Evolutionary conservation across 2,797 vertebrate species (phyloP), one percentile per base, ranked within the genome.

Genomic region (Phoebastria nigripes): DNA sequence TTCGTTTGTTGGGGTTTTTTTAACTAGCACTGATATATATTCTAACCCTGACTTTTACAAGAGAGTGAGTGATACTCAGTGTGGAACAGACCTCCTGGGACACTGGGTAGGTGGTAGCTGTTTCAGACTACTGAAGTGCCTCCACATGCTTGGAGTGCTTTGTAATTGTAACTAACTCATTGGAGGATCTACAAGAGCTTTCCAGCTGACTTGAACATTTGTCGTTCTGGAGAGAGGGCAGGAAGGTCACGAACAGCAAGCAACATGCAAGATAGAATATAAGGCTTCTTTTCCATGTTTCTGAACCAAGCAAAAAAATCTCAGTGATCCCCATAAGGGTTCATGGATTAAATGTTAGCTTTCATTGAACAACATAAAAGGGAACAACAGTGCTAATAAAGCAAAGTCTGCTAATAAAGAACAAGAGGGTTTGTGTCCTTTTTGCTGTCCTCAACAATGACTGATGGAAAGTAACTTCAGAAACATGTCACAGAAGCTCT

Each of bases 61-160:
- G 2, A 49, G 2, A 35, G 26, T 42, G 79, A 81, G 22, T 13
- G 49, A 59, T 56, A 88, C 2, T n/a, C n/a, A 44, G 20, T 22
- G 52, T 71, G 69, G 49, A 70, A 74, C 6, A 33, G 69, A 33
- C 37, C n/a, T 70, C 15, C 65, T 74, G 65, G 69, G 41, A 28
- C 0, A 0, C 13, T 54, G 76, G 44, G 82, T 94, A 58, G 90
- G 88, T 84, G 95, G 94, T 86, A 78, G 77, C 92, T 83, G 46
- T 87, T 95, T 90, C 76, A 65, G 85, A 62, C n/a, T 46, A 22
- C 82, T 88, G 90, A 97, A 95, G 77, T 90, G n/a, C 61, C 73
- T 94, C 41, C 39, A 55, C 41, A 35, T 81, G 58, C 77, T 81
- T 90, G 11, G 20, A 90, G 69, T 62, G 80, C 73, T 95, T 93